Evolutionary conservation across 2,113 vertebrate genomes (phyloP), one percentile per base, ranked within the genome.

Genomic region (Anoplopoma fimbria): DNA sequence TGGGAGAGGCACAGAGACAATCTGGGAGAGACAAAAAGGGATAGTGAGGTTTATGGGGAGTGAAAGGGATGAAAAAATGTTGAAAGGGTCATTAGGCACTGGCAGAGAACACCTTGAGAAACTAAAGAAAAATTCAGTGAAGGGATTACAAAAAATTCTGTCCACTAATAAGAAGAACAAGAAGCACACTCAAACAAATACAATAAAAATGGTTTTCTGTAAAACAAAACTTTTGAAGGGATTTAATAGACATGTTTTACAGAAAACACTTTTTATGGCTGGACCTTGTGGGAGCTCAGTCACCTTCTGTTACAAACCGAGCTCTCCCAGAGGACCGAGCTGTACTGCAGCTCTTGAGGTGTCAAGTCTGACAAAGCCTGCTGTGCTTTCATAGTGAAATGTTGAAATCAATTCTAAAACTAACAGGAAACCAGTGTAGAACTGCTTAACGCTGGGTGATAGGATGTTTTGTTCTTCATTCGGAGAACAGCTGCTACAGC

Each of bases 1-100:
- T 92, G 89, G 85, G 89, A 93, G 93, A 91, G 88, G 89, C 91
- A 87, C 84, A 88, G 77, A 91, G 90, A 90, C 89, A 91, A 90
- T 91, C 84, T 86, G 79, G 81, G 84, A 89, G 77, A 90, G 87
- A 91, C 86, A 88, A 77, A 90, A 88, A 75, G 51, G 58, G 75
- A 88, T 75, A 62, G 77, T 55, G 68, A 83, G 73, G 77, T 69
- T 86, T 87, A 84, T 76, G 70, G 79, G 77, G 76, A 82, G 80
- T 77, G 53, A 92, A 87, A 58, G 58, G 60, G 84, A 89, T 71
- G 62, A 75, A 87, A 74, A 63, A 42, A 85, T 61, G 68, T n/a
- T 75, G 68, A 70, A 85, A 33, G 78, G 79, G 80, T 84, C 88
- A 91, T 36, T 33, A 70, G 79, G 70, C 19, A 75, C 38, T 53